phyloP scores from a whole-genome alignment of 1,140 invertebrate species.

The Tribolium madens region DNA sequence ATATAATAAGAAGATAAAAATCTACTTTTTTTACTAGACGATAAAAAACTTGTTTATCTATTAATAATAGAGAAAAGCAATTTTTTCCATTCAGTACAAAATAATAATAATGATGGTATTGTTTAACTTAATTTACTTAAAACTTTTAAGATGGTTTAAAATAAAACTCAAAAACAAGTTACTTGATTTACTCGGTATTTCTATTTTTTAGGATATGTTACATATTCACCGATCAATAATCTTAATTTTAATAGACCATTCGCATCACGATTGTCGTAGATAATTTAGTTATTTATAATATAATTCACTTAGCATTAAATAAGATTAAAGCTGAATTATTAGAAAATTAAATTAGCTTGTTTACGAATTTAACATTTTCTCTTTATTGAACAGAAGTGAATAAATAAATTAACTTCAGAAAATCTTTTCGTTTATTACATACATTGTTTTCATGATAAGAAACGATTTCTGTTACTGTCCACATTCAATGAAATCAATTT shows the following conservation, averaged over 20 bases:
- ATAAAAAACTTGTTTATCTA: too few relatives aligned
- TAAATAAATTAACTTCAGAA: neutral
- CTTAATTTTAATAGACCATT: neutral
- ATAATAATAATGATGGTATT: too few relatives aligned
- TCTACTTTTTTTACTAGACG: too few relatives aligned
- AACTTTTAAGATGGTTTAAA: too few relatives aligned
- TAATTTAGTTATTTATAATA: neutral
- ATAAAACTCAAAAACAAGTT: too few relatives aligned
- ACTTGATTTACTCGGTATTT: too few relatives aligned
- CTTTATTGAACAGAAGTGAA: neutral
- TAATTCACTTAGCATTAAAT: neutral
- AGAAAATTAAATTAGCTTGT: neutral
- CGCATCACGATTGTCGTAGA: neutral
- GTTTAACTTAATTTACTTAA: too few relatives aligned
- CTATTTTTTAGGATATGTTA: neutral
- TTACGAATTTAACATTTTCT: neutral
- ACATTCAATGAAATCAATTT: neutral
- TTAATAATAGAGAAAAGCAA: too few relatives aligned
- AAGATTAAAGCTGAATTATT: neutral
- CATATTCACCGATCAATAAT: neutral
- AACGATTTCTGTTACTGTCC: neutral
- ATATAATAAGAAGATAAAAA: too few relatives aligned
- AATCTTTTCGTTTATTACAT: neutral
- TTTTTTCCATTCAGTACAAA: too few relatives aligned
- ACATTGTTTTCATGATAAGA: neutral